Percentiles rank a stretch among this genome's conserved stretches.
These are phyloP conservation scores for Scomber colias DNA, from an alignment of 2,113 vertebrate genomes.

Conservation along the genomic window DNA sequence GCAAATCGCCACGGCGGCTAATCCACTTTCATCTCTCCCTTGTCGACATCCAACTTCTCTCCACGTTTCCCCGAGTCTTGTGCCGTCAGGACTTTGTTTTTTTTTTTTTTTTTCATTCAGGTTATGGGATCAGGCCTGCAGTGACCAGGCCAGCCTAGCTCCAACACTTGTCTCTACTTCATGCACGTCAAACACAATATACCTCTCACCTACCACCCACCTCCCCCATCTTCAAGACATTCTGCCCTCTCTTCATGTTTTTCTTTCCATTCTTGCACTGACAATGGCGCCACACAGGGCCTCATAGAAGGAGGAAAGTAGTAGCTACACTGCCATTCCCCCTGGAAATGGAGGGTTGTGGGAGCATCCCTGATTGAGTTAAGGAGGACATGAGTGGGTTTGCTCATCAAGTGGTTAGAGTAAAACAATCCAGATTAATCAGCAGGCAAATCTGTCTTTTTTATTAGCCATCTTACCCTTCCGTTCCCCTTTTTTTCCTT, in stretches of 20 bases:
- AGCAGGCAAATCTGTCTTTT: slow-evolving; percentile 72
- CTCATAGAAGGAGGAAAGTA: slow-evolving; percentile 51
- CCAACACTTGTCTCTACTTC: slow-evolving; percentile 38
- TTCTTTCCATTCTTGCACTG: slow-evolving; percentile 27
- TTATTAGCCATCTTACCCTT: slow-evolving; percentile 66
- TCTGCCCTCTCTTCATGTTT: slow-evolving; percentile 21
- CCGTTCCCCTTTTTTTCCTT: slow-evolving; percentile 31
- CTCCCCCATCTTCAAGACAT: slow-evolving; percentile 21
- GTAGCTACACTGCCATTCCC: slow-evolving; percentile 44
- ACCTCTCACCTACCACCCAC: slow-evolving; percentile 49
- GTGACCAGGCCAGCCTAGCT: slow-evolving; percentile 52
- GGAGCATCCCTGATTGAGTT: slow-evolving; percentile 81
- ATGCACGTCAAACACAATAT: slow-evolving; percentile 56
- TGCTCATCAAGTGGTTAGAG: slow-evolving; percentile 78
- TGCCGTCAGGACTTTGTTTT: slow-evolving; percentile 49
- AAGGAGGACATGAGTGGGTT: slow-evolving; percentile 81
- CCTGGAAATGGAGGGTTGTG: slow-evolving; percentile 64
- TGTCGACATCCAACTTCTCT: slow-evolving; percentile 71
- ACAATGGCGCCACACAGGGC: slow-evolving; percentile 73
- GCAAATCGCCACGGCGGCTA: slow-evolving; percentile 81
- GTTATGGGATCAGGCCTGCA: slow-evolving; percentile 35
- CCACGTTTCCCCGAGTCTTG: slow-evolving; percentile 52
- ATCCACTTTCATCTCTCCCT: slow-evolving; percentile 82
- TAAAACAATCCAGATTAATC: slow-evolving; percentile 74
- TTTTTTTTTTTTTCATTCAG: slow-evolving; percentile 37